Evolutionary conservation across 2,888 invertebrate genomes (phyloP).

Genomic region (Baccha elongata): DNA sequence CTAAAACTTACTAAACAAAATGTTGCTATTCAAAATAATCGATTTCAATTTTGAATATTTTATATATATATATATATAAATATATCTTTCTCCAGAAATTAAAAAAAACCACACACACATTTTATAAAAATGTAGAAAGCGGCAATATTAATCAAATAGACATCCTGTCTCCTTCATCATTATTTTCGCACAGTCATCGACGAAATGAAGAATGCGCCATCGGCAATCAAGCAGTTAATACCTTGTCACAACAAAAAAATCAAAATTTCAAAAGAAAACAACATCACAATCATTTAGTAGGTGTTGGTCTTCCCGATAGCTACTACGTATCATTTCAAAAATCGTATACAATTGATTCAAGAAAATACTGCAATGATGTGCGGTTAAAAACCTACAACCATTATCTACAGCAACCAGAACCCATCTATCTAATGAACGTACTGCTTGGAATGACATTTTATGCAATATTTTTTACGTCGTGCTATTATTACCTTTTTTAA

Average conservation of each 20-base stretch:
- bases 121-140: slow-evolving; percentile 57
- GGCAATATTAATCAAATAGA: slow-evolving; percentile 71
- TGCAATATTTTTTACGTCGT: slow-evolving; percentile 78
- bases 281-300: slow-evolving; percentile 9
- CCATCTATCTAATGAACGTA: slow-evolving; percentile 69
- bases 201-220: slow-evolving; percentile 20
- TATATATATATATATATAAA: slow-evolving; percentile 31
- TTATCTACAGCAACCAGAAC: slow-evolving; percentile 26
- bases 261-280: slow-evolving; percentile 36
- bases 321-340: neutral
- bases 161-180: slow-evolving; percentile 71
- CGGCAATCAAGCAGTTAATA: slow-evolving; percentile 38
- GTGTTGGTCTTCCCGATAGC: slow-evolving; percentile 19
- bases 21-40: slow-evolving; percentile 57
- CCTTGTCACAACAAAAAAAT: slow-evolving; percentile 48
- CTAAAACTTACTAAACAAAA: slow-evolving; percentile 33
- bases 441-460: slow-evolving; percentile 74
- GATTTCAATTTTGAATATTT: slow-evolving; percentile 62
- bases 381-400: slow-evolving; percentile 24
- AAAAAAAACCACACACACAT: slow-evolving; percentile 56
- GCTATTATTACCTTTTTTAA: slow-evolving; percentile 76
- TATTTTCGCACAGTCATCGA: slow-evolving; percentile 71
- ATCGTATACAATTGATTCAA: slow-evolving; percentile 8
- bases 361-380: slow-evolving; percentile 4
- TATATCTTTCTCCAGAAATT: slow-evolving; percentile 69